phyloP scores from a whole-genome alignment of 53 echinoderm and acorn worm species.

The Holothuria leucospilota region DNA sequence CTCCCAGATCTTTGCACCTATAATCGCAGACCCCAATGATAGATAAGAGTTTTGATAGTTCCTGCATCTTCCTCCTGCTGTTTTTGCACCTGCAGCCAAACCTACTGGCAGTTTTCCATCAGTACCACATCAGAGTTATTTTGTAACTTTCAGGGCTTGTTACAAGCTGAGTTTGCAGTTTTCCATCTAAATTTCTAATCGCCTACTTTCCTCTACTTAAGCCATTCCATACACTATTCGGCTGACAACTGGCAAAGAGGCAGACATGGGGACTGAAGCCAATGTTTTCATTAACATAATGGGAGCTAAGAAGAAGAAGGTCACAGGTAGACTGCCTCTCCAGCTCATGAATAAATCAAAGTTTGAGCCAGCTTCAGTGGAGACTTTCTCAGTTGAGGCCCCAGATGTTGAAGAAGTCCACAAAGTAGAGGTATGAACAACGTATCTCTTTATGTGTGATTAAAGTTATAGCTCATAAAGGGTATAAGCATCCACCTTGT shows the following conservation, averaged over 20 bases:
- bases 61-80: no score
- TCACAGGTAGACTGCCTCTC: conserved; percentile 83
- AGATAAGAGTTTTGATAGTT: no score
- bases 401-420: conserved; percentile 87
- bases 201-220: conserved; percentile 21
- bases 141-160: no score
- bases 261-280: conserved; percentile 94
- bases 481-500: no score
- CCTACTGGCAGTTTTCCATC: no score
- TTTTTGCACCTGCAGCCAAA: no score
- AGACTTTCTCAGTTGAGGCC: conserved; percentile 95
- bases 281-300: conserved; percentile 89
- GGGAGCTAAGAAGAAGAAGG: conserved; percentile 90
- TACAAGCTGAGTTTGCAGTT: no score
- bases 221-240: conserved; percentile 94
- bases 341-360: conserved; percentile 81
- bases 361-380: conserved; percentile 86
- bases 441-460: no score
- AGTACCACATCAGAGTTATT: no score
- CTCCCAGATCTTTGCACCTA: no score
- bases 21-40: no score
- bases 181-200: neutral
- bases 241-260: conserved; percentile 80
- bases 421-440: conserved; percentile 85
- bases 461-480: no score